phyloP scores from a whole-genome alignment of 2,797 vertebrate species.

The Cynopterus sphinx region DNA sequence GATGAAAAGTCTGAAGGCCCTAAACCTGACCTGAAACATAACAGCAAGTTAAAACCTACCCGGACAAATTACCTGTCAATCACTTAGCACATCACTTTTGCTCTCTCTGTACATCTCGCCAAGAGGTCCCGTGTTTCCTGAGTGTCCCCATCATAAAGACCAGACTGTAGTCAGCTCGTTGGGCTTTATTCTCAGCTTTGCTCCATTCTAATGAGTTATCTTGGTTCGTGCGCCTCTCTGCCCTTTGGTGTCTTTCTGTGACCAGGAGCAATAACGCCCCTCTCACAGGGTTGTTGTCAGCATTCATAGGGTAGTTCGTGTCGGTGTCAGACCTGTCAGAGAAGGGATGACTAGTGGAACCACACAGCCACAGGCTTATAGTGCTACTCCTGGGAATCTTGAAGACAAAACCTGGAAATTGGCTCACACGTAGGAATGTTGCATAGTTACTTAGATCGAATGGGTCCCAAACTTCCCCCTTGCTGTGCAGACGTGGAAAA shows the following conservation, averaged over 20 bases:
- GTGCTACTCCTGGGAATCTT: not conserved
- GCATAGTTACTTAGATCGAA: not conserved
- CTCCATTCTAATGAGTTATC: not conserved
- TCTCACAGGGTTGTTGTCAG: not conserved
- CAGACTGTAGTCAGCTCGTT: not conserved
- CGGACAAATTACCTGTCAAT: not conserved
- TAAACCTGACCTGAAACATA: not conserved
- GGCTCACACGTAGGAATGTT: not conserved
- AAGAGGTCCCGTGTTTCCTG: not conserved
- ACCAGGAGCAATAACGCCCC: not conserved
- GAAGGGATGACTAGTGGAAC: not conserved
- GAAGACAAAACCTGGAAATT: not conserved
- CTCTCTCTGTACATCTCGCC: not conserved
- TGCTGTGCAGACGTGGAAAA: not conserved
- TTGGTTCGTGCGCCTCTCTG: not conserved
- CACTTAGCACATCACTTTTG: not conserved
- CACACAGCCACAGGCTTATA: fast-evolving
- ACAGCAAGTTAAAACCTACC: not conserved
- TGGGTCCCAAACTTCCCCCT: fast-evolving
- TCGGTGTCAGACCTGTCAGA: not conserved
- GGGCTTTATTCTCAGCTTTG: not conserved
- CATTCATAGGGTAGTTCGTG: not conserved
- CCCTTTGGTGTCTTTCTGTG: not conserved
- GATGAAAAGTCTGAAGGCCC: not conserved
- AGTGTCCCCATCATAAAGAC: not conserved